Evolutionary conservation across 2,797 vertebrate species (phyloP).

Genomic region (Meda fulgida): DNA sequence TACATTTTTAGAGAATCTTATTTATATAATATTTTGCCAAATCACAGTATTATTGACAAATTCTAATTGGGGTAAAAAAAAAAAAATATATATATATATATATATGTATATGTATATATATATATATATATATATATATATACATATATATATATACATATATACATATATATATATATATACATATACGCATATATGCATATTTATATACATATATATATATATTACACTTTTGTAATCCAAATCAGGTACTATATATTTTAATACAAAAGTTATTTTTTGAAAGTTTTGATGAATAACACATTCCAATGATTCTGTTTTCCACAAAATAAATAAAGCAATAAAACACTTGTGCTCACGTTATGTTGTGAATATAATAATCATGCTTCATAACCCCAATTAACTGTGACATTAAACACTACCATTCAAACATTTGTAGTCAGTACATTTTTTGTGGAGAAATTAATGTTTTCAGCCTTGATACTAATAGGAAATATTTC

Average conservation of each 20-base stretch:
- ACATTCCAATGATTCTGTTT: background rate
- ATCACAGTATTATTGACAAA: background rate
- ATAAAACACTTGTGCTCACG: background rate
- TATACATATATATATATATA: too few relatives aligned
- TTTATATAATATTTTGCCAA: background rate
- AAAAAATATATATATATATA: too few relatives aligned
- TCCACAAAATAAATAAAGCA: background rate
- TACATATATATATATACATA: too few relatives aligned
- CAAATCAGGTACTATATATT: background rate
- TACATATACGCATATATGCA: too few relatives aligned
- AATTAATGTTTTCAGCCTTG: background rate
- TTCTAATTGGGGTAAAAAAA: background rate
- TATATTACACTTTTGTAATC: background rate
- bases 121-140: too few relatives aligned
- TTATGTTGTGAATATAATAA: background rate
- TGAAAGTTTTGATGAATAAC: background rate
- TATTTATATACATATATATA: too few relatives aligned
- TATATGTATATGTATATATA: too few relatives aligned
- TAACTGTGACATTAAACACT: background rate
- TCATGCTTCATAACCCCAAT: background rate
- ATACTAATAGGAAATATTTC: background rate
- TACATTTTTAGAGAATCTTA: background rate
- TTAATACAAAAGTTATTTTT: background rate
- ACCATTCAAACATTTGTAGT: background rate
- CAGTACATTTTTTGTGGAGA: background rate